Base-by-base conservation (phyloP, 2,113 vertebrate genomes). In the Chaenogobius annularis region DNA sequence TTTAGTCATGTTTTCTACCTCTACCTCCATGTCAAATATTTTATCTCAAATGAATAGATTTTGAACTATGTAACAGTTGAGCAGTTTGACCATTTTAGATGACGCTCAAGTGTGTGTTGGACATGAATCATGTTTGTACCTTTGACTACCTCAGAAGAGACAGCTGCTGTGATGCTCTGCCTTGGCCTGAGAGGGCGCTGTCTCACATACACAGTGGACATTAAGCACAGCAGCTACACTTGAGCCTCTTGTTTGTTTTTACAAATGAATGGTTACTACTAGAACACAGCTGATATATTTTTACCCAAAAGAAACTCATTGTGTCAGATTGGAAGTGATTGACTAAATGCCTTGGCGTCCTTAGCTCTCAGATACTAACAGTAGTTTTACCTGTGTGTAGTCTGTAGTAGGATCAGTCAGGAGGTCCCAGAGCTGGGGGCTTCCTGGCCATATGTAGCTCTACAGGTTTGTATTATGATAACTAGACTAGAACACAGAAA, bases 91-190 rank as follows among this genome's bases (percentile, higher is more conserved):
- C 72, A 85, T 70, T 70, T 68, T 79, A 74, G 72, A 83, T 73
- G 63, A 70, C 73, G 58, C 73, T 74, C 78, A 63, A 37, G 31
- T 63, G 61, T 87, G 66, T 83, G 62, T 66, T 85, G 79, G 81
- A 83, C 76, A 87, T 84, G 88, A 70, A 77, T 40, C 37, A 40
- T 83, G 80, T 85, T 80, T 90, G 74, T 88, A 88, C 87, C 87
- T 89, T 87, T 82, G 88, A 91, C 90, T 92, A 92, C 90, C 90
- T 92, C 90, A 90, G 82, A 91, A 88, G 78, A 78, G 82, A 90
- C 66, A 80, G 71, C 19, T 46, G 79, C 87, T 90, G 87, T 85
- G 66, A 83, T 69, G 23, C 23, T 87, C 79, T 86, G 84, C 79
- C 87, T 84, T 88, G 65, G 14, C 13, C 46, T 78, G 58, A 79